These are phyloP conservation scores for Apantesis nais DNA, from an alignment of 2,888 invertebrate species.

Conservation along the genomic window DNA sequence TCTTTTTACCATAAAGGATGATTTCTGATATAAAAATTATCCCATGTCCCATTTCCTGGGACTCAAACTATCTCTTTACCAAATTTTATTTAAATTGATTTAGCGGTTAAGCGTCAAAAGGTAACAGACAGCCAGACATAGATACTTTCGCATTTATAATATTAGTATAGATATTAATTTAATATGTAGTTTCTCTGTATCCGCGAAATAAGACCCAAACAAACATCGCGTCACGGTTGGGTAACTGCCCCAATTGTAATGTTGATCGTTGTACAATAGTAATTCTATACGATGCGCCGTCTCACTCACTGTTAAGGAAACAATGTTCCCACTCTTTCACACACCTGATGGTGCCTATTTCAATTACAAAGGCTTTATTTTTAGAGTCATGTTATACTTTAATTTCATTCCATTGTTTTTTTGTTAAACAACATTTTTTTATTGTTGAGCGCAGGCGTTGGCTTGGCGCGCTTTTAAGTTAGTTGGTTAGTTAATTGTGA, in stretches of 20 bases:
- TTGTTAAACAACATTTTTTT: background rate
- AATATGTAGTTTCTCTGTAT: constrained; percentile 20
- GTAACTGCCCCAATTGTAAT: constrained; percentile 39
- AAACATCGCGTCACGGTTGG: constrained; percentile 27
- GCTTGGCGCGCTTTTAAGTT: background rate
- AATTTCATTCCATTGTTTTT: background rate
- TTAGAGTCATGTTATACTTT: background rate
- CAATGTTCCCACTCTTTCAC: background rate
- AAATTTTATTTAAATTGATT: no score
- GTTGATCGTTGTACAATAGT: constrained; percentile 30
- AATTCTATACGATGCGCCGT: constrained; percentile 34
- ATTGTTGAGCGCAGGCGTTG: background rate
- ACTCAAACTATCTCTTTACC: no score
- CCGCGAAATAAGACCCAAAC: constrained; percentile 36
- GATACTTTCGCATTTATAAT: no score
- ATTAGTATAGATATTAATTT: background rate
- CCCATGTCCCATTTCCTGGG: no score
- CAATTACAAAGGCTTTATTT: constrained; percentile 6
- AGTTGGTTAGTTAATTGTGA: no score
- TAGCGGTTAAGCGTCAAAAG: no score
- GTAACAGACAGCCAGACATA: no score
- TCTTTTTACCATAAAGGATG: no score
- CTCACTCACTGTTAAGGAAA: background rate
- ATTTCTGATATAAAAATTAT: no score
- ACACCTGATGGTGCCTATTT: background rate